Conservation (phyloP, 2,797 vertebrate genomes). For the Lacerta bilineata region DNA sequence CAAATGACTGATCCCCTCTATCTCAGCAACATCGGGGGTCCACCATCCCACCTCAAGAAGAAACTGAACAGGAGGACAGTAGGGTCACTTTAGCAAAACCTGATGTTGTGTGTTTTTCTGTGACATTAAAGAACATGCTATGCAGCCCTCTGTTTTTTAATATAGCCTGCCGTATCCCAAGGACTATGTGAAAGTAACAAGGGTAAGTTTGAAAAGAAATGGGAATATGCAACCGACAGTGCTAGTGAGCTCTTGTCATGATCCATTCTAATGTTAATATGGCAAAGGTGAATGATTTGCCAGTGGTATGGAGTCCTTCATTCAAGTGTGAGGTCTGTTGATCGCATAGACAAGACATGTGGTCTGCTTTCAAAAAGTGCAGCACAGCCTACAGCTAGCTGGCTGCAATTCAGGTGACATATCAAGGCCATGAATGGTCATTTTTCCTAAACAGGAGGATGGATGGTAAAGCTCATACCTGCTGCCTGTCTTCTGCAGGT, state of each 20-base stretch:
- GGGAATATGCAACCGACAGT: background rate
- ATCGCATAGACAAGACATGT: background rate
- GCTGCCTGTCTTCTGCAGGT: no score
- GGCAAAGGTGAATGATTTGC: background rate
- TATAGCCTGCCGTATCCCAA: background rate
- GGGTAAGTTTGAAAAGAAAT: background rate
- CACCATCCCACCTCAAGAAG: accelerated
- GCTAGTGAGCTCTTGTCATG: background rate
- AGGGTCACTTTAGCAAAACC: background rate
- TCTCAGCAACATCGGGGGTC: background rate
- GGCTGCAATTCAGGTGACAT: background rate
- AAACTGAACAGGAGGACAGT: background rate
- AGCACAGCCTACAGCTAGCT: no score
- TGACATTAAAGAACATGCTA: background rate
- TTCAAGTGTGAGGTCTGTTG: background rate
- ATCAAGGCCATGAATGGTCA: background rate
- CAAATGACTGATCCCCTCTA: conserved; percentile 36
- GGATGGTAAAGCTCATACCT: background rate
- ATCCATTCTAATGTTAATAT: background rate
- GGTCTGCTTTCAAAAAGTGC: background rate
- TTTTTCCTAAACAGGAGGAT: background rate
- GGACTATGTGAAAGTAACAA: background rate
- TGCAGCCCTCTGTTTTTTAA: background rate
- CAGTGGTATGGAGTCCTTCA: background rate
- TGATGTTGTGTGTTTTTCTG: background rate